Percentiles rank a stretch among this genome's conserved stretches.
These are phyloP conservation scores for Lottia scabra DNA, from an alignment of 2,888 invertebrate species.

Conservation along the genomic window DNA sequence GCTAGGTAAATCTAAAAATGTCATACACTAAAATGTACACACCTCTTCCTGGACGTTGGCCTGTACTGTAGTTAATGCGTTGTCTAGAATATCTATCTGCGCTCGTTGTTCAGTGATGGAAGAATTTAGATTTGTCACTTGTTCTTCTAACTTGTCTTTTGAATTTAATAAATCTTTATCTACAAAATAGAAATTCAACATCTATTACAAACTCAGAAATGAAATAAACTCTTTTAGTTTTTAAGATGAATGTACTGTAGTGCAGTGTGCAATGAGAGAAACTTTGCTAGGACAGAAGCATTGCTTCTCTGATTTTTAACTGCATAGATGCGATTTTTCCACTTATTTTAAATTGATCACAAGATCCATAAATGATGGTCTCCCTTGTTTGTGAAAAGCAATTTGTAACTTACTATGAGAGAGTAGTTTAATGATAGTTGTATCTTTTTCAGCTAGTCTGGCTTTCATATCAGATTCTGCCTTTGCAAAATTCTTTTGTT, in stretches of 20 bases:
- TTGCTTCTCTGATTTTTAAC: too few species aligned
- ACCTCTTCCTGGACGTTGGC: constrained; percentile 91
- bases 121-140: constrained; percentile 87
- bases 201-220: too few species aligned
- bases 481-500: constrained; percentile 34
- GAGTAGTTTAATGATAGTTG: constrained; percentile 86
- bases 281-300: too few species aligned
- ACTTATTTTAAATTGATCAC: too few species aligned
- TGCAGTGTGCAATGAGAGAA: too few species aligned
- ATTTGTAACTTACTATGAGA: constrained; percentile 80
- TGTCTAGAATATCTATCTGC: constrained; percentile 92
- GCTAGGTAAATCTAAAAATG: too few species aligned
- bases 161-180: constrained; percentile 89
- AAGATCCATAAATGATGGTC: too few species aligned
- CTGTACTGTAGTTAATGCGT: constrained; percentile 90
- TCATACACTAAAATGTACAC: constrained; percentile 31
- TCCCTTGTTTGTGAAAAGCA: too few species aligned
- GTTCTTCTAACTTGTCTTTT: constrained; percentile 93
- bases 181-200: constrained; percentile 61
- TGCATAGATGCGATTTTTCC: too few species aligned
- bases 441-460: constrained; percentile 76
- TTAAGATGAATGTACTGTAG: too few species aligned
- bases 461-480: constrained; percentile 50
- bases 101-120: constrained; percentile 92
- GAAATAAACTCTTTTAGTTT: too few species aligned